phyloP scores from a whole-genome alignment of 2,888 invertebrate species.

The Beris chalybata region DNA sequence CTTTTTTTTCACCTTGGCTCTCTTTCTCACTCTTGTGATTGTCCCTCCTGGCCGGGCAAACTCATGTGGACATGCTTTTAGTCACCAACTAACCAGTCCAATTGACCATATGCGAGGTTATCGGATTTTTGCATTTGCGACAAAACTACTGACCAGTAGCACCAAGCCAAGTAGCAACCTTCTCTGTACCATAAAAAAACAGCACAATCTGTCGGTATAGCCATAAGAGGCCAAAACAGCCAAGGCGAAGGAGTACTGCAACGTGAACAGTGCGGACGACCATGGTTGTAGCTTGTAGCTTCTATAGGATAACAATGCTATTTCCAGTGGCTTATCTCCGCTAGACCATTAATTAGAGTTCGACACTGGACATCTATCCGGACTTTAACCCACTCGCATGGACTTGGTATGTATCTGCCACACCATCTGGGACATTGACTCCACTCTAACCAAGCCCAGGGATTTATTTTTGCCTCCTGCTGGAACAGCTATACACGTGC shows the following conservation, averaged over 20 bases:
- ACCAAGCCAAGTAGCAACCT: neutral
- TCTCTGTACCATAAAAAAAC: conserved; percentile 6
- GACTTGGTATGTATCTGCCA: neutral
- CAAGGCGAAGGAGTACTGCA: conserved; percentile 10
- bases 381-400: conserved; percentile 22
- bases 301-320: conserved; percentile 20
- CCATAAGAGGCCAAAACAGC: conserved; percentile 14
- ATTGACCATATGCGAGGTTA: conserved; percentile 30
- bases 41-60: neutral
- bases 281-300: conserved; percentile 1
- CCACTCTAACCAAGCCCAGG: neutral
- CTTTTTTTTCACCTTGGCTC: conserved; percentile 27
- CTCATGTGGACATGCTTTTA: conserved; percentile 30
- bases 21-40: too few species aligned
- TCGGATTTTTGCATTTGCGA: conserved; percentile 30
- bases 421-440: conserved; percentile 31
- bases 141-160: conserved; percentile 14
- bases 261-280: conserved; percentile 11
- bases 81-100: conserved; percentile 22
- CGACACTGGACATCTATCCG: conserved; percentile 19
- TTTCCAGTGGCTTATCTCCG: conserved; percentile 19
- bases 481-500: conserved; percentile 26
- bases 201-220: conserved; percentile 21
- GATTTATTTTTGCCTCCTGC: conserved; percentile 29
- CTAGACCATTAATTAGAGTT: conserved; percentile 30